Percentiles rank a stretch among this genome's conserved stretches.
These are phyloP conservation scores for Anastatus disparis DNA, from an alignment of 1,140 invertebrate species.

Conservation along the genomic window DNA sequence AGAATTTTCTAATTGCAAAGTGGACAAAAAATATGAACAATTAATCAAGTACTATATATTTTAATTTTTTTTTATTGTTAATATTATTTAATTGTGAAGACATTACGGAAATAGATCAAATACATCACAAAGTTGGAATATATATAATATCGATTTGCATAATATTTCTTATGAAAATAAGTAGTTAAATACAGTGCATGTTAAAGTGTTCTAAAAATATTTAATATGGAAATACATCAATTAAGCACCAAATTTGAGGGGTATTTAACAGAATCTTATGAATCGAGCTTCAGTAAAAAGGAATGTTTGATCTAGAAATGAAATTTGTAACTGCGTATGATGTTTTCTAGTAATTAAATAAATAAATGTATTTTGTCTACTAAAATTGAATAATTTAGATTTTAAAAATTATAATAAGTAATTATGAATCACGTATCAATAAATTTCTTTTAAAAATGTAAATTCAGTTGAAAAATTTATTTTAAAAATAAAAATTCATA, in stretches of 20 bases:
- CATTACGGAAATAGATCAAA: not conserved
- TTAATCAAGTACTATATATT: not conserved
- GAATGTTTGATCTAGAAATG: not conserved
- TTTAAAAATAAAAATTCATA: constrained; percentile 29
- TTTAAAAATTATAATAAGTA: constrained; percentile 7
- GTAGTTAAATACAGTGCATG: too few species aligned
- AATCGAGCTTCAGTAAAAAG: not conserved
- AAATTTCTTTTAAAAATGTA: constrained; percentile 8
- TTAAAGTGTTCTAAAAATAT: not conserved
- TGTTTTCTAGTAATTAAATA: constrained; percentile 23
- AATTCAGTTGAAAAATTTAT: constrained; percentile 25
- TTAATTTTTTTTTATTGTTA: not conserved
- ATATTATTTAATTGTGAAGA: too few species aligned
- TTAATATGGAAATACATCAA: not conserved
- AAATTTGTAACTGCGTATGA: constrained; percentile 18
- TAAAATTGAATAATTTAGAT: constrained; percentile 20
- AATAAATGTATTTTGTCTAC: constrained; percentile 38
- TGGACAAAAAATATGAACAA: too few species aligned
- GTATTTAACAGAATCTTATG: not conserved
- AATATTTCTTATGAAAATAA: too few species aligned
- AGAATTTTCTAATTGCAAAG: too few species aligned
- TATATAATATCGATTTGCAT: too few species aligned
- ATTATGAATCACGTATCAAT: not conserved
- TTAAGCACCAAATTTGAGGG: not conserved
- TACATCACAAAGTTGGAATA: not conserved